Percentiles rank a stretch among this genome's conserved stretches.
Conservation (phyloP, 2,888 invertebrate species). For the Nycteola revayana region DNA sequence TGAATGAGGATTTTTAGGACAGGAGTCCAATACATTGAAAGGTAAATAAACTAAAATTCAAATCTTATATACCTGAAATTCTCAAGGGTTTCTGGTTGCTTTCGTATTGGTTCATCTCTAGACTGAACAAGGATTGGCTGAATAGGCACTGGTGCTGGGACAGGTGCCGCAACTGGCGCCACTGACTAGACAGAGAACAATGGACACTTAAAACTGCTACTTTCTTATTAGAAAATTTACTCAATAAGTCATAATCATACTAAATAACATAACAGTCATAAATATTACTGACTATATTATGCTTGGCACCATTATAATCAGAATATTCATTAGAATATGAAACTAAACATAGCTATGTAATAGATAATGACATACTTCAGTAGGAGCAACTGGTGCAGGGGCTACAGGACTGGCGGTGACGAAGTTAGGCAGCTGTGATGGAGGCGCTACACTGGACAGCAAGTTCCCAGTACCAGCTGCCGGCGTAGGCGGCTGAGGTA, state of each 20-base stretch:
- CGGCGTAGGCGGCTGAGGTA: slow-evolving; percentile 71
- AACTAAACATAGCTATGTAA: too few species aligned
- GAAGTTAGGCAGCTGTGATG: slow-evolving; percentile 85
- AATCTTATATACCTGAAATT: slow-evolving; percentile 68
- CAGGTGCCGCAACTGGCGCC: slow-evolving; percentile 5
- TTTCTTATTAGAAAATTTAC: too few species aligned
- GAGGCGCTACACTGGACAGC: slow-evolving; percentile 86
- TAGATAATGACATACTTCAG: slow-evolving; percentile 13
- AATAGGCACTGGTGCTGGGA: slow-evolving; percentile 30
- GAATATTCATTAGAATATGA: too few species aligned
- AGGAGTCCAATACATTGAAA: too few species aligned
- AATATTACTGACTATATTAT: too few species aligned
- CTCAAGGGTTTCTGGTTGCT: slow-evolving; percentile 42
- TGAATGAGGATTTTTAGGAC: too few species aligned
- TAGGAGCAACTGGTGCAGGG: slow-evolving; percentile 21
- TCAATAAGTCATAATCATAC: too few species aligned
- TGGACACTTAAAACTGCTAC: too few species aligned
- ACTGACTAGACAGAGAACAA: too few species aligned
- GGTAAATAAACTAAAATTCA: too few species aligned
- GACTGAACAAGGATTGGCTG: slow-evolving; percentile 48
- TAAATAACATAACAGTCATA: too few species aligned
- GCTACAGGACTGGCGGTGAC: slow-evolving; percentile 62
- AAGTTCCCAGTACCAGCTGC: slow-evolving; percentile 78
- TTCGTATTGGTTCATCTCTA: slow-evolving; percentile 26
- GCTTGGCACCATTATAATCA: too few species aligned